Conservation (phyloP, 2,888 invertebrate species). For the Brenthis ino region DNA sequence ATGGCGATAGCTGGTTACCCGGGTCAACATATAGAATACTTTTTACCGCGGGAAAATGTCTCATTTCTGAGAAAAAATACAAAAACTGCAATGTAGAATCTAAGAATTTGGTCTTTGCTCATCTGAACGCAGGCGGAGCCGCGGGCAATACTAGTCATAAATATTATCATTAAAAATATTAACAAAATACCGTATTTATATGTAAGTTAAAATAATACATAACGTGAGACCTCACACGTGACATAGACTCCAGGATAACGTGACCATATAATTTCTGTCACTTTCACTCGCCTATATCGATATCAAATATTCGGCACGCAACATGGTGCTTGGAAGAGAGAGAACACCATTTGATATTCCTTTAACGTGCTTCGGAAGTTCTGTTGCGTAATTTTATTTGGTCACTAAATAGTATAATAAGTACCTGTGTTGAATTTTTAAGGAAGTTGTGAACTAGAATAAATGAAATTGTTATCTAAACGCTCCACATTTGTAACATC, state of each 20-base stretch:
- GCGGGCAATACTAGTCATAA: too few species aligned
- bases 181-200: too few species aligned
- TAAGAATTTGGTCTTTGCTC: too few species aligned
- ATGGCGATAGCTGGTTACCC: too few species aligned
- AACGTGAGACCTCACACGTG: slow-evolving; percentile 19
- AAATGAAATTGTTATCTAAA: slow-evolving; percentile 1
- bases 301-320: slow-evolving; percentile 35
- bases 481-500: not conserved
- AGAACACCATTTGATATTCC: slow-evolving; percentile 30
- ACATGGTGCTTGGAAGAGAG: slow-evolving; percentile 27
- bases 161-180: too few species aligned
- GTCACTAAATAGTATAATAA: slow-evolving; percentile 31
- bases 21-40: too few species aligned
- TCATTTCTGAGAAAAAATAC: too few species aligned
- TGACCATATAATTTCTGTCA: slow-evolving; percentile 30
- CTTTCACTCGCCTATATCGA: slow-evolving; percentile 39
- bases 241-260: slow-evolving; percentile 25
- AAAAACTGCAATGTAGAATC: too few species aligned
- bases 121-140: too few species aligned
- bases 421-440: slow-evolving; percentile 22
- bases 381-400: slow-evolving; percentile 31
- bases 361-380: slow-evolving; percentile 16
- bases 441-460: not conserved
- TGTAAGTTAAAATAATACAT: not conserved
- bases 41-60: too few species aligned